Base-by-base conservation (phyloP, 2,888 invertebrate species). In the Achlya flavicornis region DNA sequence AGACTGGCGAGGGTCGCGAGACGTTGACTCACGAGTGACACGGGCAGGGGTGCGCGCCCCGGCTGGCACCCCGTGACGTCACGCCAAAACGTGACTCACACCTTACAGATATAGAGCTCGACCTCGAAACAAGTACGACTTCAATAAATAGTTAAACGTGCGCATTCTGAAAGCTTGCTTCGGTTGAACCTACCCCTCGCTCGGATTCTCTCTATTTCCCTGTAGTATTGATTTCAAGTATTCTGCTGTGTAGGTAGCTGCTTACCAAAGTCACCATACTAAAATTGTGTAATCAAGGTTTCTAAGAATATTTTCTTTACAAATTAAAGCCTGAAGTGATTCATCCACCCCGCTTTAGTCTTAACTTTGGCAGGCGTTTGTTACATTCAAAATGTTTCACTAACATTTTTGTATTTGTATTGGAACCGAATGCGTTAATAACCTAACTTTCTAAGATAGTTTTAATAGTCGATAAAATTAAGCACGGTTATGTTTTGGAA, bases 1-100 rank as follows among this genome's bases (percentile, higher is more conserved):
- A 71, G 75, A 75, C 69, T 70, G 73, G 74, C 75, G 75, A 73
- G 75, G 80, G 82, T 70, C 68, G 80, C 41, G 19, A 70, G 75
- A 74, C 73, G 81, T 77, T 89, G 89, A 89, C 79, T 89, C 89
- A 89, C 78, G 81, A 83, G 81, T 85, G 85, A 80, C 84, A 83
- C 77, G 77, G 83, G 76, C 76, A 73, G 81, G 89, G 87, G 87
- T 83, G 85, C 76, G 77, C 78, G 72, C 79, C 80, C 80, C 76
- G 78, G 70, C 66, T 68, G 60, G 72, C 86, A 85, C 86, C 88
- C 87, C 70, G 83, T 89, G 89, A 90, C 89, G 89, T 89, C 88
- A 86, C 74, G 64, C 76, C 66, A 66, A 71, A 71, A 66, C 75
- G 79, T 89, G 89, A 89, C 84, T 90, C 89, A 89, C 80, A 69